Base-by-base conservation (phyloP, 2,797 vertebrate genomes). In the Stomatorhinus walkeri region DNA sequence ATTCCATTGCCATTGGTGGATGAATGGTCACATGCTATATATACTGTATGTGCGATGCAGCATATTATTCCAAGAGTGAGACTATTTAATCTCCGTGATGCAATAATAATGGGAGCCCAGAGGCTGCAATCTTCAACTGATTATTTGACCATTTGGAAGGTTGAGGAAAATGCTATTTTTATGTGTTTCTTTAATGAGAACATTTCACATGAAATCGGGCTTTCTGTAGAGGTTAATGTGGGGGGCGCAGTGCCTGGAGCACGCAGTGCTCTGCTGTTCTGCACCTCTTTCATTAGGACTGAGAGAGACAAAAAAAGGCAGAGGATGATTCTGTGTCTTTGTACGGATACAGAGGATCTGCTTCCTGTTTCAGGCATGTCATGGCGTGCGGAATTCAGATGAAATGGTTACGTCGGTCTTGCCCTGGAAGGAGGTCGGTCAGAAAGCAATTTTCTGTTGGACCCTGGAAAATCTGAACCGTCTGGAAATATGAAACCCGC, bases 111-210 rank as follows among this genome's bases (percentile, higher is more conserved):
- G 85, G 61, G 8, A 7, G 7, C 36, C 85, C 24, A 8, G 72
- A 89, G 85, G 61, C 61, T 43, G 68, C 19, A 28, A 43, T 61
- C 22, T 6, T 76, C 14, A 51, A 48, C 56, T 56, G 72, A 87
- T 87, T 24, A 87, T 87, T 89, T 79, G 49, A 40, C 51, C 84
- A 87, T 49, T 51, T 87, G 88, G 64, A 89, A 87, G 46, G 48
- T 54, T 89, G 36, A 54, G 85, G 85, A 76, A 40, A 86, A 46
- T 86, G 56, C 59, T 16, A 49, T 84, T 14, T 83, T 85, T 52
- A 89, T 49, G 40, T 68, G 83, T 59, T 49, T 85, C n/a, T 59
- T 64, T 88, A 8, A 88, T 48, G 10, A 46, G 12, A 52, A 84
- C 40, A 59, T 46, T 88, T 64, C 22, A 85, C 22, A 4, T 7